Base-by-base conservation (phyloP, 1,140 invertebrate genomes). In the Chrysomallon squamiferum region DNA sequence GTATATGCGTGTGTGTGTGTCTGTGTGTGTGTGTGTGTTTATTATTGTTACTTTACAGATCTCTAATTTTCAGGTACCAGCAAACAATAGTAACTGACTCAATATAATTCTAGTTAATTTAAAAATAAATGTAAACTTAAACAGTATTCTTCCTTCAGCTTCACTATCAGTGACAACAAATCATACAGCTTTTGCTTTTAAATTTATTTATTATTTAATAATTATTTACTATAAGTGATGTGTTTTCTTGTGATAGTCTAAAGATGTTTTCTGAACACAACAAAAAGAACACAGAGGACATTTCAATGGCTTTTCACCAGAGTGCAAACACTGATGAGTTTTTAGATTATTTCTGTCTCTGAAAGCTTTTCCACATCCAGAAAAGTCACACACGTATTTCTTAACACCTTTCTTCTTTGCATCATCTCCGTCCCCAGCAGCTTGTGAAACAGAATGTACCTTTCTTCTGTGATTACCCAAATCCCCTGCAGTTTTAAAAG, bases 221-320 rank as follows among this genome's bases (percentile, higher is more conserved):
- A n/a, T n/a, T n/a, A n/a, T n/a, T n/a, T n/a, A n/a, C n/a, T n/a
- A n/a, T 27, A 38, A 35, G 52, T 73, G 71, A 30, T 58, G 65
- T n/a, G 59, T 70, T 22, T 73, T 70, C 13, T 59, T 25, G 63
- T 73, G 71, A 63, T 61, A 73, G 58, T 70, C 56, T 30, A 73
- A 15, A 3, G 71, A 69, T 7, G 68, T 35, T 59, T 73, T 64
- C 33, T 73, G 71, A 20, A 73, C 62, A 64, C 67, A 65, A 4
- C 13, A 22, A 52, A 58, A 73, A 15, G 57, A 33, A 57, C 71
- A 73, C 18, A 59, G 35, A 4, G 62, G 59, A 64, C 71, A 73
- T 33, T 59, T 64, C 13, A 49, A 18, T 9, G 59, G 47, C 41
- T 67, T 66, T 18, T 43, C 18, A 27, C 71, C 71, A 30, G 59